Evolutionary conservation across 2,797 vertebrate species (phyloP), one percentile per base, ranked within the genome.

Genomic region (Falco naumanni): DNA sequence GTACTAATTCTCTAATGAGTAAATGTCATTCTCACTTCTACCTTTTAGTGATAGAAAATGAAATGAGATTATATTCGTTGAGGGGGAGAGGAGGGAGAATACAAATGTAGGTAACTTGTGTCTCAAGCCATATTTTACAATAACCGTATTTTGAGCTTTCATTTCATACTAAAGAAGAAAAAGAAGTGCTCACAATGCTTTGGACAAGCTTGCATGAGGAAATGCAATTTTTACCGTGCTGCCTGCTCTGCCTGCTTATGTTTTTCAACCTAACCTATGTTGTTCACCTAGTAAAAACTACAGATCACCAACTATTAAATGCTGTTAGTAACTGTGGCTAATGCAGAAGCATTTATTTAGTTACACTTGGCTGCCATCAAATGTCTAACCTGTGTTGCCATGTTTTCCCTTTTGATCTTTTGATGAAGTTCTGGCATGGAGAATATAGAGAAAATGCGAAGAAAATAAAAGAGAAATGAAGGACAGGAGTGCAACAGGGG

Each of bases 271-370:
- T 71, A 43, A 43, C 41, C 41, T 43, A 15, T 43, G 65, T 91
- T 87, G 59, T 84, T 95, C 72, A 82, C 57, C 76, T 66, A 89
- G 72, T 93, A 84, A 91, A 95, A 94, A 71, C 83, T 89, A 84
- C 68, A 71, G 69, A 74, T 92, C 71, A 1, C 51, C 59, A 93
- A 48, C 70, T 94, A 93, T 87, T 95, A 93, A 96, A 90, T 9
- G 11, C 63, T 86, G 60, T 91, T 96, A 94, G 69, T 64, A 94
- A 93, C 89, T 93, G 72, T 86, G 81, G 85, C 69, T 95, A 95
- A 94, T 95, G 85, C 63, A 95, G 87, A 95, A 96, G 19, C 84
- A 94, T 96, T 96, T 94, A 87, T 91, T 87, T 93, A 75, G 92
- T 95, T 96, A 92, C 89, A 93, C n/a, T 95, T 87, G 81, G 78